These are phyloP conservation scores for Notothenia rossii DNA, from an alignment of 2,113 vertebrate species.

Conservation along the genomic window DNA sequence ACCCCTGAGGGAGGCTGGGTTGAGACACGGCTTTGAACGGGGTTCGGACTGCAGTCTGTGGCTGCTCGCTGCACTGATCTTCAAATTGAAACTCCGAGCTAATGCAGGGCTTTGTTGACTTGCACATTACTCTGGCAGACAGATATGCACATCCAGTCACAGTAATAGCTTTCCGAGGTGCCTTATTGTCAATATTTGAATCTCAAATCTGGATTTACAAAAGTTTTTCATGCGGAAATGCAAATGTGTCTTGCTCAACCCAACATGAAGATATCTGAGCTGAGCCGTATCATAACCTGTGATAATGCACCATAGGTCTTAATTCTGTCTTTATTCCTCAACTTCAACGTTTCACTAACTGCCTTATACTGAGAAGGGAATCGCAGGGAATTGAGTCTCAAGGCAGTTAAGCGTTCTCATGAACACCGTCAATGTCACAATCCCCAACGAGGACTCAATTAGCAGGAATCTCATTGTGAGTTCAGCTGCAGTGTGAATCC, in stretches of 20 bases:
- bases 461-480: constrained; percentile 48
- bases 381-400: constrained; percentile 12
- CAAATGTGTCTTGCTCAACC: background rate
- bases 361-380: constrained; percentile 4
- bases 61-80: constrained; percentile 38
- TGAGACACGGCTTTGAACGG: constrained; percentile 42
- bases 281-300: background rate
- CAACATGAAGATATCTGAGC: background rate
- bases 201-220: background rate
- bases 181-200: constrained; percentile 22
- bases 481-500: constrained; percentile 36
- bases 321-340: background rate
- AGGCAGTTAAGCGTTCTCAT: constrained; percentile 12
- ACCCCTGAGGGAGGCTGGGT: constrained; percentile 45
- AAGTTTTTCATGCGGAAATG: background rate
- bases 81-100: constrained; percentile 17
- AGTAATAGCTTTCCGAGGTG: constrained; percentile 5
- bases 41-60: constrained; percentile 26
- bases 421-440: constrained; percentile 21
- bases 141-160: constrained; percentile 19
- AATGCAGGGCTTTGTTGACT: constrained; percentile 42
- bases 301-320: background rate
- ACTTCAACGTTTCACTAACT: background rate
- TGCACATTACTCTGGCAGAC: constrained; percentile 15
- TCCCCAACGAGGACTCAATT: constrained; percentile 5